These are phyloP conservation scores for Neomonachus schauinslandi DNA, from an alignment of 2,113 vertebrate species.

Conservation along the genomic window DNA sequence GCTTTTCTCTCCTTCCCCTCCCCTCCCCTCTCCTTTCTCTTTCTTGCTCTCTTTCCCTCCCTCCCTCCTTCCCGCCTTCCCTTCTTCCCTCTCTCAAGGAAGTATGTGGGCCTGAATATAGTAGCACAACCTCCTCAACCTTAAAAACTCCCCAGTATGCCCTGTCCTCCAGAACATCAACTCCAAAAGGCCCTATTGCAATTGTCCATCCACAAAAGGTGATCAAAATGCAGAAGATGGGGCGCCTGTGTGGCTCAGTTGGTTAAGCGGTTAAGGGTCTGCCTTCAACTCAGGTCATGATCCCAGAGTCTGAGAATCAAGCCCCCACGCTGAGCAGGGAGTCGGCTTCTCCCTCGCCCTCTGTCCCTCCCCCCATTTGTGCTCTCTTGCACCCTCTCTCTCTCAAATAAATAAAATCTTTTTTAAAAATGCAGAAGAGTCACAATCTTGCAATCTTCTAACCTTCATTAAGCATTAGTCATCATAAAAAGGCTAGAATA, in stretches of 20 bases:
- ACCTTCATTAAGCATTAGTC: neutral
- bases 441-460: neutral
- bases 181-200: neutral
- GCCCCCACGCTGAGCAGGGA: neutral
- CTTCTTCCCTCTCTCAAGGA: neutral
- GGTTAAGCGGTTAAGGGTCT: neutral
- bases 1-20: neutral
- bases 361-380: neutral
- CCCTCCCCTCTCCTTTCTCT: neutral
- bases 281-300: neutral
- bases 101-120: neutral
- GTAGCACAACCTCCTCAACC: neutral
- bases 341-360: neutral
- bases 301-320: neutral
- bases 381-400: no score
- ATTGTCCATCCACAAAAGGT: neutral
- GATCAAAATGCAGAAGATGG: neutral
- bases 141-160: neutral
- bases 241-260: neutral
- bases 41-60: neutral
- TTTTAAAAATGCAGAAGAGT: neutral
- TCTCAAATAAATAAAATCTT: neutral
- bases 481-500: neutral
- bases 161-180: neutral
- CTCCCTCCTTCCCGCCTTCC: no score